Percentiles rank a stretch among this genome's conserved stretches.
Conservation (phyloP, 2,888 invertebrate species). For the Nebria brevicollis region DNA sequence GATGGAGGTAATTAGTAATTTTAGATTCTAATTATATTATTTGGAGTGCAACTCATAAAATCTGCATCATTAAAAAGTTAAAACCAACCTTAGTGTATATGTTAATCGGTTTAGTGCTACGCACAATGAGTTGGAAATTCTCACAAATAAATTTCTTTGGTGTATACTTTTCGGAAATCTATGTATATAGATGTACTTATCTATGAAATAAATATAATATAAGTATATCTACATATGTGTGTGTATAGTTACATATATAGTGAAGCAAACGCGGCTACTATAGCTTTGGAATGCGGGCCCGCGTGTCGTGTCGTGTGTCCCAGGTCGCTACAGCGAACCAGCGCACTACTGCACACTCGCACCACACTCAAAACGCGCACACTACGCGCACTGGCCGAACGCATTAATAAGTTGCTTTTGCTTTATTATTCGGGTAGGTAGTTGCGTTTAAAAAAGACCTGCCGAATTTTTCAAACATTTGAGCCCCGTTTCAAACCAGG, state of each 20-base stretch:
- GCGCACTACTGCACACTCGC: neutral
- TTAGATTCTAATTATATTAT: no score
- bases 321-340: neutral
- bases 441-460: neutral
- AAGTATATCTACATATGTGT: neutral
- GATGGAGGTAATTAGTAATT: no score
- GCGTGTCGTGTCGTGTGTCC: neutral
- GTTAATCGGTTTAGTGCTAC: no score
- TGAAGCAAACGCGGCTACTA: neutral
- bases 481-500: no score
- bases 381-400: neutral
- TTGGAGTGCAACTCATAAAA: no score
- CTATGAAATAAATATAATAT: conserved; percentile 8
- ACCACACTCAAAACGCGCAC: neutral
- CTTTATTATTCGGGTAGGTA: neutral
- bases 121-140: no score
- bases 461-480: no score
- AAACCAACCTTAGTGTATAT: no score
- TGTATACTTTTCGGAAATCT: no score
- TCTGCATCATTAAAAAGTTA: no score
- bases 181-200: neutral
- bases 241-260: conserved; percentile 6
- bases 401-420: neutral
- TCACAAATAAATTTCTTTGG: no score
- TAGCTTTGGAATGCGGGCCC: conserved; percentile 12